These are phyloP conservation scores for Bubalus kerabau DNA, from an alignment of 2,113 vertebrate genomes.

Conservation along the genomic window DNA sequence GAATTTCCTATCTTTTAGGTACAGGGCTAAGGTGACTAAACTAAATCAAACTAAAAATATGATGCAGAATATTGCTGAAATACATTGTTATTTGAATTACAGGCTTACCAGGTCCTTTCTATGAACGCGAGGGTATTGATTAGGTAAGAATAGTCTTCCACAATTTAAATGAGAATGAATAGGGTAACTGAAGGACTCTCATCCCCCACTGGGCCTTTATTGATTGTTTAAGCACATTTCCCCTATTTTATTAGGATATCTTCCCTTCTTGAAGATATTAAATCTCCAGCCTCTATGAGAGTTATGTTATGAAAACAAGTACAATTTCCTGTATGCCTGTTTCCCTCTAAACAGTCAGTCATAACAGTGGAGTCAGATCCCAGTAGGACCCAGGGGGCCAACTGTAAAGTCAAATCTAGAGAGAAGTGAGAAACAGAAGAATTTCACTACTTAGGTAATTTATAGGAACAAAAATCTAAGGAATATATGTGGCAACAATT, in stretches of 20 bases:
- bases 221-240: neutral
- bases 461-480: neutral
- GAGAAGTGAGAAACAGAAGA: neutral
- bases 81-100: neutral
- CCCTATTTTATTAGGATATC: neutral
- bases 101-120: neutral
- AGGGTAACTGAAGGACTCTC: slow-evolving; percentile 12
- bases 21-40: neutral
- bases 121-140: neutral
- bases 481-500: neutral
- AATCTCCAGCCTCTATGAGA: neutral
- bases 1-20: neutral
- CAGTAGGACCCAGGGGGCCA: neutral
- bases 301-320: neutral
- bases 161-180: neutral
- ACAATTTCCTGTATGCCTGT: neutral
- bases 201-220: neutral
- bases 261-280: neutral
- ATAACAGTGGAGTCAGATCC: neutral
- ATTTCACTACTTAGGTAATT: neutral
- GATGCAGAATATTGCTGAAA: neutral
- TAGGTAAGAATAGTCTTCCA: neutral
- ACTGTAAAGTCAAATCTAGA: neutral
- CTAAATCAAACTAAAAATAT: neutral
- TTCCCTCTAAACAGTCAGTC: neutral